A percentile compares a stretch with the other conserved stretches of the same genome.
phyloP scores from a whole-genome alignment of 2,113 vertebrate species.

The Suricata suricatta region DNA sequence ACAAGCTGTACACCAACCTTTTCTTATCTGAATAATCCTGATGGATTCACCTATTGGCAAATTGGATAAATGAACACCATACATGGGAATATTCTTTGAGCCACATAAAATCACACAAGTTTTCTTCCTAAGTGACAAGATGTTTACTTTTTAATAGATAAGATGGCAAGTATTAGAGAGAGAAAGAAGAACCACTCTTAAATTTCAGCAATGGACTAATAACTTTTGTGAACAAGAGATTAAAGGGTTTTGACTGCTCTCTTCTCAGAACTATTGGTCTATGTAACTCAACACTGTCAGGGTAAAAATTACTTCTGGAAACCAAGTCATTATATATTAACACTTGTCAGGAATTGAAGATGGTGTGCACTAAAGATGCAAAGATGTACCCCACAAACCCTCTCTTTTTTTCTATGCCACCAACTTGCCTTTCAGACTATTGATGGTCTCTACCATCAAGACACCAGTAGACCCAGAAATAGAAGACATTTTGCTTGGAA shows the following conservation, averaged over 20 bases:
- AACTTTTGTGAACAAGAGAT: not conserved
- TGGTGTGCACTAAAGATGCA: not conserved
- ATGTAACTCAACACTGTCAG: not conserved
- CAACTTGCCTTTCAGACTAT: not conserved
- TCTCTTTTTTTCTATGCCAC: not conserved
- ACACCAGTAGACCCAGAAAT: not conserved
- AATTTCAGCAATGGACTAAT: not conserved
- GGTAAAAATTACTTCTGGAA: not conserved
- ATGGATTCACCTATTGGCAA: not conserved
- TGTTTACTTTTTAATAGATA: not conserved
- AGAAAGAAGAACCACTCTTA: not conserved
- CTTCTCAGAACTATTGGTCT: not conserved
- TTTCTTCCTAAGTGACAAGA: not conserved
- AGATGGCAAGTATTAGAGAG: not conserved
- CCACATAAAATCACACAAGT: not conserved
- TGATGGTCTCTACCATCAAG: not conserved
- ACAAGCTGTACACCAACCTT: not conserved
- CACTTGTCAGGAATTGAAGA: not conserved
- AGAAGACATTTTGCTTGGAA: not conserved
- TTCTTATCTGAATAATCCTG: not conserved
- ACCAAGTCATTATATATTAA: not conserved
- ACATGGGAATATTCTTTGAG: not conserved
- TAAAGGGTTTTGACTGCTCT: not conserved
- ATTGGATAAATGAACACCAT: not conserved
- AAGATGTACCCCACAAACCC: not conserved